phyloP scores from a whole-genome alignment of 2,888 invertebrate species.

The Cantharis rufa region DNA sequence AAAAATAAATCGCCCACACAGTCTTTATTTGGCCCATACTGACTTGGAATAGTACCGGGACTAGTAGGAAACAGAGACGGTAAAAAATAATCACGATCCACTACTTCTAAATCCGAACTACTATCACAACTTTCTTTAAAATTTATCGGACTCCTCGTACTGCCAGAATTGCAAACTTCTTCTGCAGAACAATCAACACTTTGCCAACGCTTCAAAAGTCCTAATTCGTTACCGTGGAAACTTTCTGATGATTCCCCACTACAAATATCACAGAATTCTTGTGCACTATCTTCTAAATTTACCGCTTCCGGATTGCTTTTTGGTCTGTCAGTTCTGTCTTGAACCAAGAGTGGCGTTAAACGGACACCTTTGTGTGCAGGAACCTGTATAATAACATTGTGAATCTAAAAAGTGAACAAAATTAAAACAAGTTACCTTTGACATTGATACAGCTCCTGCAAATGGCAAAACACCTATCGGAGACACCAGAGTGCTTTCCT shows the following conservation, averaged over 20 bases:
- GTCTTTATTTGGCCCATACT: conserved; percentile 46
- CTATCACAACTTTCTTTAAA: conserved; percentile 27
- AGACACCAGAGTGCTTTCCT: conserved; percentile 35
- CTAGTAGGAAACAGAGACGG: conserved; percentile 45
- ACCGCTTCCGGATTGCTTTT: conserved; percentile 53
- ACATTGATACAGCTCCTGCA: conserved; percentile 42
- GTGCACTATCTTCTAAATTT: conserved; percentile 49
- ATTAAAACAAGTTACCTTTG: conserved; percentile 27
- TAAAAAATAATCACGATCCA: conserved; percentile 42
- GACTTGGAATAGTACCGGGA: conserved; percentile 46
- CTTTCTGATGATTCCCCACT: conserved; percentile 18
- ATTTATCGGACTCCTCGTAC: conserved; percentile 26
- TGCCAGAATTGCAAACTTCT: conserved; percentile 34
- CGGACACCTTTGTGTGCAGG: conserved; percentile 42
- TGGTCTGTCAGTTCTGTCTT: conserved; percentile 48
- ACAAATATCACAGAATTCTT: conserved; percentile 45
- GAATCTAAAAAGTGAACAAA: not conserved
- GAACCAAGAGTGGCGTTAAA: conserved; percentile 48
- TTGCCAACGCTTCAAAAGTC: conserved; percentile 45
- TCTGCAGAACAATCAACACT: conserved; percentile 43
- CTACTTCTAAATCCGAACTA: conserved; percentile 42
- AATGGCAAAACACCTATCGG: conserved; percentile 39
- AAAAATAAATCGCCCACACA: conserved; percentile 46
- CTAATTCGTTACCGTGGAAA: conserved; percentile 39
- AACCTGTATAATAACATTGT: conserved; percentile 5